Evolutionary conservation across 2,113 vertebrate species (phyloP).

Genomic region (Gorsachius goisagi): DNA sequence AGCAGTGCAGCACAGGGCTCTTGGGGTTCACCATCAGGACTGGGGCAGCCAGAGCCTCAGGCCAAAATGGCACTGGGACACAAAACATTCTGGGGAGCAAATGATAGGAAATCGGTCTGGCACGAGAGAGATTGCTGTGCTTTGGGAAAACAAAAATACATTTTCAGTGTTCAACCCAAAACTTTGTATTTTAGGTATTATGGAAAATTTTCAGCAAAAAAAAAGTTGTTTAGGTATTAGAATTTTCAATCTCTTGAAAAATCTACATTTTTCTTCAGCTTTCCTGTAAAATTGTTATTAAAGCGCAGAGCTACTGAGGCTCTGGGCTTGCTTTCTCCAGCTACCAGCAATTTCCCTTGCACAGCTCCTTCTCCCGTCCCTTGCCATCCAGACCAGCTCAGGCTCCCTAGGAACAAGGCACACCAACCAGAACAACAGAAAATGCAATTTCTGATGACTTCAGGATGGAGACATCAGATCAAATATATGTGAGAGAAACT

Average conservation of each 20-base stretch:
- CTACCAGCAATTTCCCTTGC: background rate
- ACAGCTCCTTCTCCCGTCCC: background rate
- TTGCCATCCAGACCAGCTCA: background rate
- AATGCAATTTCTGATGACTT: background rate
- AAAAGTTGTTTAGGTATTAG: background rate
- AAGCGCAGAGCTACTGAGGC: background rate
- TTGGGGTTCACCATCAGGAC: fast-evolving
- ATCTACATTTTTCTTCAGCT: background rate
- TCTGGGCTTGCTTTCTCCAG: background rate
- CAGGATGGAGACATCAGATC: background rate
- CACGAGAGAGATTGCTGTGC: fast-evolving
- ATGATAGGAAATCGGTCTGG: fast-evolving
- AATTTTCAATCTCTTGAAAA: background rate
- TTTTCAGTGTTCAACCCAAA: background rate
- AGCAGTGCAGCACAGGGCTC: background rate
- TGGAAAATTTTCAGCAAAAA: background rate
- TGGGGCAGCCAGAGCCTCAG: background rate
- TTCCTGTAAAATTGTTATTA: background rate
- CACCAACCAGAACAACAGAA: background rate
- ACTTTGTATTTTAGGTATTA: background rate
- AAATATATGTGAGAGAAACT: fast-evolving
- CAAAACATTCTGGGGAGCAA: background rate
- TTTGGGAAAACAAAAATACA: background rate
- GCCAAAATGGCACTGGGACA: background rate
- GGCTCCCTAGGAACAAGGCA: background rate